Evolutionary conservation across 2,888 invertebrate genomes (phyloP), one percentile per base, ranked within the genome.

Genomic region (Pachymerium ferrugineum): DNA sequence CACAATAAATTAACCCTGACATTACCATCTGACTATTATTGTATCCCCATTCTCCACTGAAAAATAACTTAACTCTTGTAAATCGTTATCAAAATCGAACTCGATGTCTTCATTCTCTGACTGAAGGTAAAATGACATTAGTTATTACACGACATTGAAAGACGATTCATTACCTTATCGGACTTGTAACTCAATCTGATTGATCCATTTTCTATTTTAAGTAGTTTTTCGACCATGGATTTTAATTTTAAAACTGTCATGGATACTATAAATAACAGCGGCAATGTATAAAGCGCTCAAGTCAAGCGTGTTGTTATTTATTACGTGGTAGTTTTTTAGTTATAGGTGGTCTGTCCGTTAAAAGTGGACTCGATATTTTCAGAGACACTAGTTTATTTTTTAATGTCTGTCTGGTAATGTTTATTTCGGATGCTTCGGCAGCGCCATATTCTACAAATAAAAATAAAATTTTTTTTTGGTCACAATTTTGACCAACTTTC

Each of bases 171-270:
- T 79, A 85, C 85, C 79, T 83, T 82, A 28, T 80, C 79, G 78
- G 82, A 84, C 74, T 83, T 78, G 76, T 82, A 93, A 70, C 89
- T 88, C 54, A 96, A 83, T 79, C 91, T 90, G 82, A 93, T 91
- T 79, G 92, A 88, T 75, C 89, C 89, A 81, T 94, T 93, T 77
- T 94, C 91, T 77, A 96, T 19, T 72, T 87, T 85, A 80, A 92
- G 77, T 10, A 92, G 83, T 82, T 92, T 88, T 80, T 92, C 90
- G 0, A 90, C 87, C 77, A 96, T 84, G 79, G 90, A 90, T 79
- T 89, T 89, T 76, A 96, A 84, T 81, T 94, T 94, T 81, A 92
- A 91, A 14, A 94, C 89, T 4, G 88, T 87, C 87, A 94, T 91
- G 74, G 90, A 88, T 0, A 89, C 87, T 12, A 92, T 88, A 79